These are phyloP conservation scores for Salvelinus alpinus DNA, from an alignment of 2,113 vertebrate species.

Conservation along the genomic window DNA sequence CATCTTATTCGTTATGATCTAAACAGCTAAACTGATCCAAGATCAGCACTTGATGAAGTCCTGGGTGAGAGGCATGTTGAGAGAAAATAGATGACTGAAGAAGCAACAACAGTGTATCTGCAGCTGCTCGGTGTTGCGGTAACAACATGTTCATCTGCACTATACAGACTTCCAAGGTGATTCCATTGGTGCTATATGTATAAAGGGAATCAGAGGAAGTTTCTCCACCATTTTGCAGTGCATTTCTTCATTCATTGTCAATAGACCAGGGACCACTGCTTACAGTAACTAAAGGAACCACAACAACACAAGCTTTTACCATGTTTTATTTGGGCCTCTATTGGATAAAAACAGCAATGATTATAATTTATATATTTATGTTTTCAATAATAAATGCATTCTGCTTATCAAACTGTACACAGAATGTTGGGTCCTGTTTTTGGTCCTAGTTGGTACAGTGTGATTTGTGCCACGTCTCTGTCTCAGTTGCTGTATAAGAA, in stretches of 20 bases:
- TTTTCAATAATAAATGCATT: slow-evolving; percentile 76
- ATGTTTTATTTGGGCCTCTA: slow-evolving; percentile 44
- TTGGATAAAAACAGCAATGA: slow-evolving; percentile 60
- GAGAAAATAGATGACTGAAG: not conserved
- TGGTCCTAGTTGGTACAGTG: not conserved
- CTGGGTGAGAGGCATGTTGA: not conserved
- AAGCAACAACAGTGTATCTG: not conserved
- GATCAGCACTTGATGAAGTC: not conserved
- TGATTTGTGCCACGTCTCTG: no score
- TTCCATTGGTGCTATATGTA: slow-evolving; percentile 59
- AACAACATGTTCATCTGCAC: slow-evolving; percentile 13
- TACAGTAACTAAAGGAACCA: slow-evolving; percentile 27
- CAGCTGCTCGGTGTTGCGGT: slow-evolving; percentile 21
- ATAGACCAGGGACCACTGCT: slow-evolving; percentile 56
- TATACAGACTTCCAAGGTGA: slow-evolving; percentile 15
- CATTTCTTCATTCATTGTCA: slow-evolving; percentile 21
- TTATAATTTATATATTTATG: slow-evolving; percentile 81
- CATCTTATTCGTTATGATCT: no score
- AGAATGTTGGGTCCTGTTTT: slow-evolving; percentile 29
- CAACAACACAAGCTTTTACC: slow-evolving; percentile 31
- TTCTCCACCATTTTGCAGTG: slow-evolving; percentile 35
- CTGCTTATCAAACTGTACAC: slow-evolving; percentile 58
- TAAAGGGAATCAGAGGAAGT: slow-evolving; percentile 32
- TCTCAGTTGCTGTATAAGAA: no score
- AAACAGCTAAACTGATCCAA: no score